These are phyloP conservation scores for Rhopalosiphum nymphaeae DNA, from an alignment of 2,888 invertebrate genomes.

Conservation along the genomic window DNA sequence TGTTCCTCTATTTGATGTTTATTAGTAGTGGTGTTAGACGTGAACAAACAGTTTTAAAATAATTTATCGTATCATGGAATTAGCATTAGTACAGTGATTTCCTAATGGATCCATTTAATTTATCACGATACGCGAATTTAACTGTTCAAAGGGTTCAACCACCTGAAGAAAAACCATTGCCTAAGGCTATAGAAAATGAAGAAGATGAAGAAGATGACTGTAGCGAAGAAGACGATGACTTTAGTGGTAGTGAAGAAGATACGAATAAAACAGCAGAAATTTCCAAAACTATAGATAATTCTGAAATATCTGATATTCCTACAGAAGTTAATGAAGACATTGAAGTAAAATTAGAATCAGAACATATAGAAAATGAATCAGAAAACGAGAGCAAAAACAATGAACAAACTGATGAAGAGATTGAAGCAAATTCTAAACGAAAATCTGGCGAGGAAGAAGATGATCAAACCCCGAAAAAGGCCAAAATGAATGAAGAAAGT, in stretches of 20 bases:
- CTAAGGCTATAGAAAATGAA: slow-evolving; percentile 52
- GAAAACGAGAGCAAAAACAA: slow-evolving; percentile 67
- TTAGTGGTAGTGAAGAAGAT: slow-evolving; percentile 58
- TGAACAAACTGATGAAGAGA: slow-evolving; percentile 66
- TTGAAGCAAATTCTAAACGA: slow-evolving; percentile 63
- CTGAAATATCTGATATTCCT: slow-evolving; percentile 33
- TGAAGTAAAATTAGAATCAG: slow-evolving; percentile 24
- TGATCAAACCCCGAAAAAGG: slow-evolving; percentile 65
- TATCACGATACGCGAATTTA: slow-evolving; percentile 75
- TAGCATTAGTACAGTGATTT: slow-evolving; percentile 26
- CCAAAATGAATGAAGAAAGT: slow-evolving; percentile 58
- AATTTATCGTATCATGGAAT: slow-evolving; percentile 43
- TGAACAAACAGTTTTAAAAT: slow-evolving; percentile 31
- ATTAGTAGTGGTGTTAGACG: background rate
- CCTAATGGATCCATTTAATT: slow-evolving; percentile 67
- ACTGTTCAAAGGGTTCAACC: slow-evolving; percentile 74
- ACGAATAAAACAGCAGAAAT: slow-evolving; percentile 26
- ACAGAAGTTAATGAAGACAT: background rate
- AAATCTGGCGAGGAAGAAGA: slow-evolving; percentile 67
- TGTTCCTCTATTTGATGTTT: slow-evolving; percentile 29
- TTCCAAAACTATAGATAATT: background rate
- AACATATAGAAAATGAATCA: slow-evolving; percentile 60
- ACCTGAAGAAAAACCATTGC: slow-evolving; percentile 70
- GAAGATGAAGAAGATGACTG: slow-evolving; percentile 52
- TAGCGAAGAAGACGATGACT: slow-evolving; percentile 59